Evolutionary conservation across 2,797 vertebrate genomes (phyloP).

Genomic region (Hapalemur alaotrensis): DNA sequence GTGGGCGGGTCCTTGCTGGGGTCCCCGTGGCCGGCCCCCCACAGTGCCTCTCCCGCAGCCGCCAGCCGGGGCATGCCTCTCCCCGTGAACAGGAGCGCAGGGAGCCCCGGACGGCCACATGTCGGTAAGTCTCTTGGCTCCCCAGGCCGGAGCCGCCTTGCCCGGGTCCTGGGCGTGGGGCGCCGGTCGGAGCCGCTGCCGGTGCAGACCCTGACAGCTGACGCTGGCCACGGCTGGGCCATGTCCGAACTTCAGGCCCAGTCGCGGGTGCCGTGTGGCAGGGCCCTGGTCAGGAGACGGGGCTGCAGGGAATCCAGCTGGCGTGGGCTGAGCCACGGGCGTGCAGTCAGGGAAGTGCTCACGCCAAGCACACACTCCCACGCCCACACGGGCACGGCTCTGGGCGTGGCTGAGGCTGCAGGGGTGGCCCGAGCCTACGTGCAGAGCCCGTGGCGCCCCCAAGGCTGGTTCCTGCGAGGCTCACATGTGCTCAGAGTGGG

Average conservation of each 20-base stretch:
- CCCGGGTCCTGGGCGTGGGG: background rate
- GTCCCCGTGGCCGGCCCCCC: background rate
- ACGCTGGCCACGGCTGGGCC: background rate
- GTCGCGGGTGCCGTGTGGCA: background rate
- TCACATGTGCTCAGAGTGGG: background rate
- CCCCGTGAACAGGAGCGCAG: constrained; percentile 78
- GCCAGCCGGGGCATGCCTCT: constrained; percentile 46
- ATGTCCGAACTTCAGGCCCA: background rate
- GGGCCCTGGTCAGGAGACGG: background rate
- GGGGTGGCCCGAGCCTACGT: background rate
- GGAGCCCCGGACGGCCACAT: constrained; percentile 64
- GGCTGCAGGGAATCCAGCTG: background rate
- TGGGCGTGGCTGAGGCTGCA: background rate
- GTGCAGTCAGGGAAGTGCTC: background rate
- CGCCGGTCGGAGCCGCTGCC: accelerated
- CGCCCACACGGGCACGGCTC: accelerated
- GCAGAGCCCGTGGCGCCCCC: background rate
- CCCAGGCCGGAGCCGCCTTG: background rate
- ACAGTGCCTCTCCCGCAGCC: background rate
- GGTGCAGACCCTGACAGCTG: background rate
- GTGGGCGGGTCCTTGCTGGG: accelerated
- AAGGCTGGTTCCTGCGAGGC: background rate
- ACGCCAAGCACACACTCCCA: accelerated
- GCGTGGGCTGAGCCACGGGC: background rate
- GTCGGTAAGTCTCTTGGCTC: constrained; percentile 78